Percentiles rank a stretch among this genome's conserved stretches.
Evolutionary conservation across 2,113 vertebrate genomes (phyloP).

Genomic region (Numenius arquata): DNA sequence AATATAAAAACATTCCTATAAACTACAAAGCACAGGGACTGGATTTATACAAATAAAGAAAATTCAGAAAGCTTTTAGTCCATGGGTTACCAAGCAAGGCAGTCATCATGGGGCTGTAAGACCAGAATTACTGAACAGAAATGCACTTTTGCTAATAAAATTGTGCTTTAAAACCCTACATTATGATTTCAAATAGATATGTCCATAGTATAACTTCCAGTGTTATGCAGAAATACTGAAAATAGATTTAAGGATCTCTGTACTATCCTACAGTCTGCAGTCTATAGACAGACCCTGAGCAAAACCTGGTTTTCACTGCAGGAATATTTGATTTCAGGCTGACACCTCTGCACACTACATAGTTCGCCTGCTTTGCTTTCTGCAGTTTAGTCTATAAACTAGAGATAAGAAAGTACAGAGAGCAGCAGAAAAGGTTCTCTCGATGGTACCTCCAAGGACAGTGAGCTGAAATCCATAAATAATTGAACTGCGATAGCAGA

Average conservation of each 20-base stretch:
- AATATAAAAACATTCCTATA: background rate
- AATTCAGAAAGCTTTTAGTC: background rate
- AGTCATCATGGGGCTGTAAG: background rate
- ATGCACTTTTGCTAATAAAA: background rate
- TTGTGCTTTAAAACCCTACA: background rate
- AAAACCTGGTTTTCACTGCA: background rate
- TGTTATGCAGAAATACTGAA: background rate
- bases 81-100: background rate
- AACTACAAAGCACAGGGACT: background rate
- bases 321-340: background rate
- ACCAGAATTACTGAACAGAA: background rate
- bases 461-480: constrained; percentile 9
- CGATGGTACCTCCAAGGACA: background rate
- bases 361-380: background rate
- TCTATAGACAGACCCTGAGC: background rate
- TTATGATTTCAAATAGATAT: background rate
- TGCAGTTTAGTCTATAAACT: background rate
- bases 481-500: background rate
- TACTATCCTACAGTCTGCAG: background rate
- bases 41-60: background rate
- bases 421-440: background rate
- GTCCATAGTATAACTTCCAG: background rate
- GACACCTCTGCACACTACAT: background rate
- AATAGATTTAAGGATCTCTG: background rate
- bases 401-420: constrained; percentile 8